These are phyloP conservation scores for Chaetura pelagica DNA, from an alignment of 2,113 vertebrate species.

Conservation along the genomic window DNA sequence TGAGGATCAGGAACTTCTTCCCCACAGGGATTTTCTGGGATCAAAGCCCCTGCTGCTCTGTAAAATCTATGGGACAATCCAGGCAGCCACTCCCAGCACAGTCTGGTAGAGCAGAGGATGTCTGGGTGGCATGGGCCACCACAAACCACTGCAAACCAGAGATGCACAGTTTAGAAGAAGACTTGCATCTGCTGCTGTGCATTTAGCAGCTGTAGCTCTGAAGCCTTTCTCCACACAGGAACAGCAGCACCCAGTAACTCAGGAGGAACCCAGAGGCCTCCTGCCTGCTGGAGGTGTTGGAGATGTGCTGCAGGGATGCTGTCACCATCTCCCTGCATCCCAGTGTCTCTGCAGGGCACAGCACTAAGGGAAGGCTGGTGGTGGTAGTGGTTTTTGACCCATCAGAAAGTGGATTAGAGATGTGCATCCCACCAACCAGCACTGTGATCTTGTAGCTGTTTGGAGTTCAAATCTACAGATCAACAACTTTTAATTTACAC, in stretches of 20 bases:
- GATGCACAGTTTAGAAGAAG: not conserved
- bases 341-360: not conserved
- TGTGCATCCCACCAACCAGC: not conserved
- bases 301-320: not conserved
- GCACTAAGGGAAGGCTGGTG: not conserved
- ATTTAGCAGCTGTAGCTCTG: fast-evolving
- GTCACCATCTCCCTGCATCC: not conserved
- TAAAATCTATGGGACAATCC: not conserved
- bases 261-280: not conserved
- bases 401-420: not conserved
- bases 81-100: not conserved
- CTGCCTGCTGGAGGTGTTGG: not conserved
- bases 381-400: not conserved
- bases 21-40: not conserved
- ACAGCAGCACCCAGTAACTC: not conserved
- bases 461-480: not conserved
- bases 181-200: not conserved
- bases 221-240: not conserved
- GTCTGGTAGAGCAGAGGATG: fast-evolving
- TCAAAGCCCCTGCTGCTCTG: not conserved
- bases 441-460: not conserved
- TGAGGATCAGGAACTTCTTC: not conserved
- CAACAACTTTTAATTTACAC: not conserved
- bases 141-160: not conserved
- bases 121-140: not conserved